These are phyloP conservation scores for Polypedilum pembai DNA, from an alignment of 1,140 invertebrate species.

Conservation along the genomic window DNA sequence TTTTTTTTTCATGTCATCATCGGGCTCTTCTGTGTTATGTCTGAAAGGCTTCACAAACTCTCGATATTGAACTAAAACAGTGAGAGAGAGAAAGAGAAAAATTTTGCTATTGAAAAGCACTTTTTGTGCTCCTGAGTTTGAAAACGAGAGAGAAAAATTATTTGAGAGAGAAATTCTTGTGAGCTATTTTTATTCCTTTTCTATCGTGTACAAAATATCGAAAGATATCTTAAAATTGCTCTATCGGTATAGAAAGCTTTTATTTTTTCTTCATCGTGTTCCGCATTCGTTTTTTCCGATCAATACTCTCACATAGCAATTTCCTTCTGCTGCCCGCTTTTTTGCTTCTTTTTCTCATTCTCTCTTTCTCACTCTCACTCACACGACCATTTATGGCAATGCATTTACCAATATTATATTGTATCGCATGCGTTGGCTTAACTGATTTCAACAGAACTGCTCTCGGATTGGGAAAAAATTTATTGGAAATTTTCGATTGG, in stretches of 20 bases:
- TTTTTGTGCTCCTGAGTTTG: neutral
- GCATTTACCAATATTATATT: slow-evolving; percentile 10
- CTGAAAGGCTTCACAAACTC: too few species aligned
- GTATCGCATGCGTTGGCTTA: slow-evolving; percentile 19
- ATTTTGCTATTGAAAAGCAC: too few species aligned
- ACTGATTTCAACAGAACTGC: slow-evolving; percentile 21
- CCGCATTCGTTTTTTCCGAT: neutral
- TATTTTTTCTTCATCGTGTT: neutral
- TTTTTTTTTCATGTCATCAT: neutral
- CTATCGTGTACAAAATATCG: neutral
- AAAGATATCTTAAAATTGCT: neutral
- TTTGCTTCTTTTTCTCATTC: neutral
- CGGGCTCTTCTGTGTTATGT: neutral
- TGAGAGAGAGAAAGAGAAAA: neutral
- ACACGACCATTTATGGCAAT: slow-evolving; percentile 6
- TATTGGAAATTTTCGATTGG: slow-evolving; percentile 28
- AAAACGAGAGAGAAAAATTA: neutral
- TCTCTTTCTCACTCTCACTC: neutral
- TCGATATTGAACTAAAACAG: too few species aligned
- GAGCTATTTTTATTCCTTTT: slow-evolving; percentile 8
- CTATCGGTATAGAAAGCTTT: neutral
- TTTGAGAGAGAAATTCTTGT: neutral
- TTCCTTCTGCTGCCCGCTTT: neutral
- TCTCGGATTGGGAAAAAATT: slow-evolving; percentile 24
- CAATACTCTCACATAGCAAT: neutral